Base-by-base conservation (phyloP, 2,113 vertebrate species). In the Amblyornis subalaris region DNA sequence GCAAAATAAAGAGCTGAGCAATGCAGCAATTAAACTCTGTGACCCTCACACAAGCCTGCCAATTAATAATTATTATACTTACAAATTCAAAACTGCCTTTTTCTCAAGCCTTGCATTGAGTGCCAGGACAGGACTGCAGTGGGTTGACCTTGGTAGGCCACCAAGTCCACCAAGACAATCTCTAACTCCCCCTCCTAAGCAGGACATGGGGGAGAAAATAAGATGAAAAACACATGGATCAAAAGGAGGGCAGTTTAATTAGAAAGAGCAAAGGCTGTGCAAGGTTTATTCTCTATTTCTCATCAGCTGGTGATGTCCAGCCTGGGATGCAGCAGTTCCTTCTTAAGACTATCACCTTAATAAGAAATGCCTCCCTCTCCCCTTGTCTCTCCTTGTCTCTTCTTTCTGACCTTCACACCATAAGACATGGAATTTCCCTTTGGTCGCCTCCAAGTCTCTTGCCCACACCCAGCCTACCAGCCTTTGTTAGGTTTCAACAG, bases 381-480 rank as follows among this genome's bases (percentile, higher is more conserved):
- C 5, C 28, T 24, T 51, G 22, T 58, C 4, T 60, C 10, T 38
- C 17, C 28, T 66, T 50, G 35, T 66, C 25, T 36, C 15, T 45
- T 45, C 10, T 58, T 58, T 33, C 44, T 38, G 12, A 45, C 4
- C 23, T n/a, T 10, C 23, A 29, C 7, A n/a, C 23, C 15, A 10
- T 15, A 23, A 0, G 0, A 6, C 2, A 6, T 12, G 25, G 31
- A 57, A 42, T 26, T 48, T 33, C 7, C 3, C 8, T 26, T n/a
- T 81, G 23, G 36, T 58, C 38, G 4, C 17, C 9, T 38, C 13
- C 13, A 35, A 48, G 4, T 5, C 19, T 42, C n/a, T 57, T 55
- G 35, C n/a, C 22, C 26, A 48, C 35, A 12, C 3, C 22, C 11
- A 44, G 17, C 12, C 33, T n/a, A 24, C 11, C 9, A 22, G 12